A percentile compares a stretch with the other conserved stretches of the same genome.
Evolutionary conservation across 53 echinoderm and acorn worm species (phyloP).

Genomic region (Echinometra lucunter): DNA sequence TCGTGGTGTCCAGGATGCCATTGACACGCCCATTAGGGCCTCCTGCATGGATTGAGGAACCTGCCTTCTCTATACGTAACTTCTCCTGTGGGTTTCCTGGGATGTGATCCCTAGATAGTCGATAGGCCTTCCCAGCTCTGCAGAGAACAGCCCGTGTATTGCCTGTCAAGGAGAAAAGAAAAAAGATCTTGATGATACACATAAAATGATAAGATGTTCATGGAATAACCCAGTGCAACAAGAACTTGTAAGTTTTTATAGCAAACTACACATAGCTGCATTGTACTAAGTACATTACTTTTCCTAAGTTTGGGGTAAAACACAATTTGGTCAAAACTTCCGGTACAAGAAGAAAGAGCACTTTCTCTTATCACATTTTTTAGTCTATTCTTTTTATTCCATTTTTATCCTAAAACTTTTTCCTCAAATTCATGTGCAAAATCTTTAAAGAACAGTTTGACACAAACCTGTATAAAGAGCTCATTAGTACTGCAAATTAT

Average conservation of each 20-base stretch:
- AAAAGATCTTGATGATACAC: neutral
- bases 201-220: neutral
- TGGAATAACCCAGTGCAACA: neutral
- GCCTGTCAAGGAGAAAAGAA: constrained; percentile 66
- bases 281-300: no score
- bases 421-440: no score
- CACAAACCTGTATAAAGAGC: no score
- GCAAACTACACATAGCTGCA: neutral
- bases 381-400: no score
- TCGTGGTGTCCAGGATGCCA: constrained; percentile 94
- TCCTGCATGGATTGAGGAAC: constrained; percentile 82
- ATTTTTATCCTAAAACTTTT: no score
- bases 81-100: constrained; percentile 76
- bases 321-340: no score
- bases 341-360: no score
- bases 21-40: constrained; percentile 84
- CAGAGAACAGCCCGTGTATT: constrained; percentile 92
- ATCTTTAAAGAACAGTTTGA: no score
- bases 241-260: neutral
- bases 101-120: constrained; percentile 84
- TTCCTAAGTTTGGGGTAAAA: no score
- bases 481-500: no score
- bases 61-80: constrained; percentile 79
- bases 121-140: constrained; percentile 84
- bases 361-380: no score